Base-by-base conservation (phyloP, 2,888 invertebrate species). In the Xestia xanthographa region DNA sequence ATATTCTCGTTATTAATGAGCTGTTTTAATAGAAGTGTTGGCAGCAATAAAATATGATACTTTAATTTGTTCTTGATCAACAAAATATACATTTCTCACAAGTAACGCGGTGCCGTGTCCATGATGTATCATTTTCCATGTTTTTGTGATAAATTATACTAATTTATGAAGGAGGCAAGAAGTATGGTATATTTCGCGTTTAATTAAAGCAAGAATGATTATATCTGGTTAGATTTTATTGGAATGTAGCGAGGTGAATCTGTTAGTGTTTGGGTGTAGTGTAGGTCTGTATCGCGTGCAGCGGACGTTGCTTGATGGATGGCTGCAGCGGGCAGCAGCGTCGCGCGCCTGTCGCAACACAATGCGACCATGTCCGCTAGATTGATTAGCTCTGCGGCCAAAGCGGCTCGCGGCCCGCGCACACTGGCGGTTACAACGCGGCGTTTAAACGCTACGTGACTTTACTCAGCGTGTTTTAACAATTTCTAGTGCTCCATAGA, bases 321-420 rank as follows among this genome's bases (percentile, higher is more conserved):
- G 87, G 83, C 66, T 79, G 79, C 73, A 81, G 77, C 77, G 69
- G 72, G 72, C 84, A 82, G 83, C 76, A 83, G 85, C 89, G 91
- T 90, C 89, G 88, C 85, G 74, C 77, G 87, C 78, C 79, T 90
- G 90, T 90, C 90, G 87, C 87, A 86, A 87, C 86, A 90, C 89
- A 90, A 90, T 88, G 86, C 84, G 83, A 82, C 82, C 87, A 85
- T 86, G 90, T 87, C 85, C 82, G 72, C 81, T 88, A 91, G 91
- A 92, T 91, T 91, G 91, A 92, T 91, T 87, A 80, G 83, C 83
- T 80, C 74, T 77, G 74, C 67, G 53, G 60, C 26, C 67, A 38
- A 56, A 8, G 58, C 53, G 60, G 63, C 43, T 65, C 22, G 72
- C 26, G 73, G 72, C 79, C 66, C 41, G 43, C 48, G 66, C 83